A percentile compares a stretch with the other conserved stretches of the same genome.
Evolutionary conservation across 2,888 invertebrate genomes (phyloP).

Genomic region (Patella caerulea): DNA sequence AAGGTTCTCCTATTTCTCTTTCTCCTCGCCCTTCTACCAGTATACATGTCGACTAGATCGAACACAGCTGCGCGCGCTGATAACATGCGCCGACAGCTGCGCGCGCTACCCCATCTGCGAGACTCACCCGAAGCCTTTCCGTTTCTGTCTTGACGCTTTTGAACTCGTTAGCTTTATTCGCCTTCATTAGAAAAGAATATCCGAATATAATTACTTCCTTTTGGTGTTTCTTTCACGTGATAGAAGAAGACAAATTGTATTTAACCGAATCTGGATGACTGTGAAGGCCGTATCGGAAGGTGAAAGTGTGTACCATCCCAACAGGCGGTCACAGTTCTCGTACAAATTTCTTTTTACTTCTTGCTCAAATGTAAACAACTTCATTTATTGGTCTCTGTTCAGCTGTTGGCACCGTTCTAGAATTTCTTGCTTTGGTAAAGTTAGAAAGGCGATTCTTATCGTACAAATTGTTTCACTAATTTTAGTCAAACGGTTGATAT

Average conservation of each 20-base stretch:
- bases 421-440: constrained; percentile 3
- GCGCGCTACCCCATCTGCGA: constrained; percentile 25
- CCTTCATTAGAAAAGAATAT: constrained; percentile 26
- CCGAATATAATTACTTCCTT: constrained; percentile 27
- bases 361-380: constrained; percentile 5
- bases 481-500: constrained; percentile 2
- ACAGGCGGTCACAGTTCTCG: constrained; percentile 7
- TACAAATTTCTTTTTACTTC: constrained; percentile 6
- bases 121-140: constrained; percentile 23
- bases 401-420: constrained; percentile 8
- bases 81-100: constrained; percentile 42
- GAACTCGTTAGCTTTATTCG: constrained; percentile 17
- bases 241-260: constrained; percentile 5
- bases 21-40: constrained; percentile 12
- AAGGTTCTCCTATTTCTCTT: constrained; percentile 31
- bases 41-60: constrained; percentile 21
- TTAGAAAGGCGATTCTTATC: constrained; percentile 7
- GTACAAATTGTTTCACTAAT: not conserved
- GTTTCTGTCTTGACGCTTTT: constrained; percentile 11
- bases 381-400: not conserved
- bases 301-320: constrained; percentile 5
- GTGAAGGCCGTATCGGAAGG: not conserved
- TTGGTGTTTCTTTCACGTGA: constrained; percentile 20
- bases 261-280: no score
- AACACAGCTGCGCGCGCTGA: constrained; percentile 34